A percentile compares a stretch with the other conserved stretches of the same genome.
Conservation (phyloP, 2,113 vertebrate species). For the Passer domesticus region DNA sequence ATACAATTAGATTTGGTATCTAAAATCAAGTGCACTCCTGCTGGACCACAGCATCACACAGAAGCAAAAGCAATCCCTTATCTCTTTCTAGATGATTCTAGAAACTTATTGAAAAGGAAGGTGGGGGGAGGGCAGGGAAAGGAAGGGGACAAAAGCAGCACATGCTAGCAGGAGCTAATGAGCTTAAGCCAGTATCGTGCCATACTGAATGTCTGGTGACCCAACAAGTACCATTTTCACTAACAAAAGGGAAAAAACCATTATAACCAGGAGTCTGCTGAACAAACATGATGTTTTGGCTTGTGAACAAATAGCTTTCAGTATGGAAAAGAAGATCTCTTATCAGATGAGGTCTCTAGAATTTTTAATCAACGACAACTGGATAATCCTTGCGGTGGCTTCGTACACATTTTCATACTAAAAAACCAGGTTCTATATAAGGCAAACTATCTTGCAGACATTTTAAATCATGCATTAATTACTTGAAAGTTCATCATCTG, state of each 20-base stretch:
- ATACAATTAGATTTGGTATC: neutral
- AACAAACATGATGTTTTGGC: slow-evolving; percentile 5
- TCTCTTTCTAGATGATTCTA: slow-evolving; percentile 1
- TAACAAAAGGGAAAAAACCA: neutral
- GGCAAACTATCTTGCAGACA: neutral
- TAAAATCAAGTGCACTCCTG: neutral
- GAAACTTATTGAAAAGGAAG: neutral
- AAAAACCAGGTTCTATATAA: neutral
- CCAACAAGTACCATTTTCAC: slow-evolving; percentile 8
- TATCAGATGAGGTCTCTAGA: neutral
- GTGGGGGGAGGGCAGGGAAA: neutral
- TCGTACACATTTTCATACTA: neutral
- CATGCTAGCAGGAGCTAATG: neutral
- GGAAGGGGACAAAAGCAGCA: neutral
- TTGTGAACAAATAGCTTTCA: neutral
- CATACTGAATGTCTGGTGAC: slow-evolving; percentile 18
- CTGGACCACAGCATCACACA: neutral
- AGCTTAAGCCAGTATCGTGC: neutral
- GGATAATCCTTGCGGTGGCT: neutral
- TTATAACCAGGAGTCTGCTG: neutral
- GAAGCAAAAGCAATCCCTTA: slow-evolving; percentile 20
- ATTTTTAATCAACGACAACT: neutral
- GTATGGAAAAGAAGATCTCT: neutral
- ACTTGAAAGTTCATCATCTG: neutral
- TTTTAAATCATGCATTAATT: slow-evolving; percentile 5